These are phyloP conservation scores for Drosophila yooni DNA, from an alignment of 2,888 invertebrate species.

Conservation along the genomic window DNA sequence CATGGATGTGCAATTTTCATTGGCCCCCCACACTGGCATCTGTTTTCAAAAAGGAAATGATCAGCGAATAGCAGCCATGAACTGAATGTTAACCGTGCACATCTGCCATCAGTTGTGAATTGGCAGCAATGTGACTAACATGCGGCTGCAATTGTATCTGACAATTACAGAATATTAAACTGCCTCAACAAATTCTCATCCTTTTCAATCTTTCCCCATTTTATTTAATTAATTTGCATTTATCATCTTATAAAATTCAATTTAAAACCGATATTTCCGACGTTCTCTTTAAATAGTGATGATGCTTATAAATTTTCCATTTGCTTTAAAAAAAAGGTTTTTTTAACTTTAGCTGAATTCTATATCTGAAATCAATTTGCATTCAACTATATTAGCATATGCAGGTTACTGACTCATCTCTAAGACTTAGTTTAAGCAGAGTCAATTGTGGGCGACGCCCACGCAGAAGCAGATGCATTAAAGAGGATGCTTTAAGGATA, in stretches of 20 bases:
- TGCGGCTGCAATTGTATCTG: background rate
- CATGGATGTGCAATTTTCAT: slow-evolving; percentile 4
- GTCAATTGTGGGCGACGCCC: background rate
- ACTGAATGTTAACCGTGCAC: slow-evolving; percentile 1
- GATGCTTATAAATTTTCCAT: background rate
- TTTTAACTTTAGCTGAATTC: background rate
- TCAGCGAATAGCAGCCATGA: slow-evolving; percentile 6
- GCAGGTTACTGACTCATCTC: background rate
- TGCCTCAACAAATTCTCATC: background rate
- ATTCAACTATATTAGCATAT: background rate
- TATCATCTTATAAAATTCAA: no score
- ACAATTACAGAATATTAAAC: background rate
- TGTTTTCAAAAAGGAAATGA: background rate
- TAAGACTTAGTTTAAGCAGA: background rate
- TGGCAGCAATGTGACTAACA: no score
- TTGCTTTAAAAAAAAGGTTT: background rate
- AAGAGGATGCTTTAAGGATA: slow-evolving; percentile 19
- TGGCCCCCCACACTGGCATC: background rate
- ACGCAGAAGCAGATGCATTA: slow-evolving; percentile 4
- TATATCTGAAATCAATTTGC: background rate
- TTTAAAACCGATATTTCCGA: background rate
- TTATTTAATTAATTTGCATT: background rate
- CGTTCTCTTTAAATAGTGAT: background rate
- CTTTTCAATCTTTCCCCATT: accelerated
- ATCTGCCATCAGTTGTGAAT: background rate